Evolutionary conservation across 2,113 vertebrate genomes (phyloP).

Genomic region (Phoxinus phoxinus): DNA sequence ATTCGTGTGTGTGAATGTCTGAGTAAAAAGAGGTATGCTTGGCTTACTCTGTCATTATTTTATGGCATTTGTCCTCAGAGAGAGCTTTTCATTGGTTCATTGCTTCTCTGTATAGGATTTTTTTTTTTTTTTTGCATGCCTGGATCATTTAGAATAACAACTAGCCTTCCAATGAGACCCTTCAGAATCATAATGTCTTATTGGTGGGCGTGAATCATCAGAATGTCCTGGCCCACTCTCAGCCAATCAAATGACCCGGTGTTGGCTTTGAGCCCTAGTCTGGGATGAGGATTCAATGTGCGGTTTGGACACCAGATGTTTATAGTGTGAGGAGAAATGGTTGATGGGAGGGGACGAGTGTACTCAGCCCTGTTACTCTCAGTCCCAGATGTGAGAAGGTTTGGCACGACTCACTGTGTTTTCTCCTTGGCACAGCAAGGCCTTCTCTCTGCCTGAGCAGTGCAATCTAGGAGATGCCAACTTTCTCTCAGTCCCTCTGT

Average conservation of each 20-base stretch:
- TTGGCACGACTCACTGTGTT: conserved; percentile 59
- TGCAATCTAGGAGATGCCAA: conserved; percentile 35
- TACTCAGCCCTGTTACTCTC: conserved; percentile 45
- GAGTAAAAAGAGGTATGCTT: background rate
- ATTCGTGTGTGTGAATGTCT: conserved; percentile 8
- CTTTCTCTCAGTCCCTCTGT: background rate
- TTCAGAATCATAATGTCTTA: background rate
- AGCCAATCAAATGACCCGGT: conserved; percentile 14
- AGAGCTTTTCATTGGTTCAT: conserved; percentile 11
- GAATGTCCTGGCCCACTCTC: background rate
- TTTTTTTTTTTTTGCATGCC: background rate
- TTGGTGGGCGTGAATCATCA: conserved; percentile 13
- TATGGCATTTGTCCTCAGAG: conserved; percentile 27
- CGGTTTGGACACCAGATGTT: conserved; percentile 71
- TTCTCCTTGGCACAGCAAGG: conserved; percentile 58
- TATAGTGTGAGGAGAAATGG: conserved; percentile 54
- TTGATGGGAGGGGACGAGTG: conserved; percentile 6
- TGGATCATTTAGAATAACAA: conserved; percentile 10
- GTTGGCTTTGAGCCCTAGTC: conserved; percentile 45
- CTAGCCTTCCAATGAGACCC: conserved; percentile 13
- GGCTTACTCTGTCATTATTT: conserved; percentile 20
- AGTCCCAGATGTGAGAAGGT: conserved; percentile 66
- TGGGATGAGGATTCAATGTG: conserved; percentile 56
- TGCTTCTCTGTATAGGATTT: background rate
- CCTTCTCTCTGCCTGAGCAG: conserved; percentile 27